phyloP scores from a whole-genome alignment of 2,888 invertebrate species.

The Drosophila eohydei region DNA sequence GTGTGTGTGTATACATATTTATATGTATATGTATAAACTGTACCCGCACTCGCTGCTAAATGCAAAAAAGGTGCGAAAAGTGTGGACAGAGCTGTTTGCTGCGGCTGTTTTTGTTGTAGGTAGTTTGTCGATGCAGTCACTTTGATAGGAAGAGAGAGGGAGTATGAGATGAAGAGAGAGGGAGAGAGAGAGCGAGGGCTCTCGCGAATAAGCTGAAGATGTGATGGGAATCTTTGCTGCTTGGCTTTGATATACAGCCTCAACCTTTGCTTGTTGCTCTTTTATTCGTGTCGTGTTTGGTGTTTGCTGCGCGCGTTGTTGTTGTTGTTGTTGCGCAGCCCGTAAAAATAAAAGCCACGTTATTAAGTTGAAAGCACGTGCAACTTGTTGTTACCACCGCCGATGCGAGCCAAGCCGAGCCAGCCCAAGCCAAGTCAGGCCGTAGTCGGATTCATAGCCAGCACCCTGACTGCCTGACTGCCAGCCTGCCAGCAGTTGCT shows the following conservation, averaged over 20 bases:
- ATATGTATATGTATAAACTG: slow-evolving; percentile 32
- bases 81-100: slow-evolving; percentile 47
- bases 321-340: slow-evolving; percentile 33
- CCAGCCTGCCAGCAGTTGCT: slow-evolving; percentile 69
- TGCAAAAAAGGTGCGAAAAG: slow-evolving; percentile 77
- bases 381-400: slow-evolving; percentile 72
- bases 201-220: slow-evolving; percentile 21
- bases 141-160: slow-evolving; percentile 43
- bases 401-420: slow-evolving; percentile 31
- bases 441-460: slow-evolving; percentile 2
- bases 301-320: slow-evolving; percentile 1
- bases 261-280: slow-evolving; percentile 57
- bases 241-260: slow-evolving; percentile 58
- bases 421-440: slow-evolving; percentile 13
- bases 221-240: slow-evolving; percentile 45
- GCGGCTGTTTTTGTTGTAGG: slow-evolving; percentile 23
- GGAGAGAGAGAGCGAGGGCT: neutral
- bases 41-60: slow-evolving; percentile 59
- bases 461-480: slow-evolving; percentile 2
- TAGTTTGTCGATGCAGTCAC: slow-evolving; percentile 73
- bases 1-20: slow-evolving; percentile 36
- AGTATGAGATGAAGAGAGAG: slow-evolving; percentile 1
- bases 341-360: slow-evolving; percentile 81
- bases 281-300: slow-evolving; percentile 24
- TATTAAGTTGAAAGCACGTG: slow-evolving; percentile 81